phyloP scores from a whole-genome alignment of 1,140 invertebrate species.

The Neodiprion virginianus region DNA sequence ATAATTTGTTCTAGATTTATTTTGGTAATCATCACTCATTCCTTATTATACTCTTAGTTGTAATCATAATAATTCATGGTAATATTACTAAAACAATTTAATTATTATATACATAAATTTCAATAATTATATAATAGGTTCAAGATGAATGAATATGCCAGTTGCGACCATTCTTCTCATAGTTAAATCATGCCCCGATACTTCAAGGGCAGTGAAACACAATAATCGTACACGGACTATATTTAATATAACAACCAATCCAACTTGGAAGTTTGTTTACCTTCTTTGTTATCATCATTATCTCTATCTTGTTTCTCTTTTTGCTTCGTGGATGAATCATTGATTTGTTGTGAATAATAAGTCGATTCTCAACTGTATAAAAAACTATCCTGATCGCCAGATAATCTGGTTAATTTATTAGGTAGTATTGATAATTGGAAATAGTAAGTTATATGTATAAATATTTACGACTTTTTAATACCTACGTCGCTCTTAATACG shows the following conservation, averaged over 20 bases:
- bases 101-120: constrained; percentile 29
- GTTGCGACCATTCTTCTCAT: constrained; percentile 15
- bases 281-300: constrained; percentile 11
- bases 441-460: no score
- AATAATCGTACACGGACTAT: constrained; percentile 11
- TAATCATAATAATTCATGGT: constrained; percentile 4
- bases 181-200: constrained; percentile 16
- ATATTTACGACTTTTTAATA: no score
- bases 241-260: constrained; percentile 14
- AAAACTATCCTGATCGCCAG: neutral
- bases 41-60: constrained; percentile 12
- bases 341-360: constrained; percentile 30
- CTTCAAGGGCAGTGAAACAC: constrained; percentile 17
- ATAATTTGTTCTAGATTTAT: neutral
- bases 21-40: constrained; percentile 6
- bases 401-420: neutral
- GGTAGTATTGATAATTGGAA: no score
- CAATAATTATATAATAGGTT: constrained; percentile 25
- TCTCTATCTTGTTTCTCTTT: constrained; percentile 21
- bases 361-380: constrained; percentile 3
- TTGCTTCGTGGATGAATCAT: constrained; percentile 19
- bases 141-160: constrained; percentile 21
- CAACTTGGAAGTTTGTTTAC: constrained; percentile 12
- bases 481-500: no score
- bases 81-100: constrained; percentile 26